Percentiles rank a stretch among this genome's conserved stretches.
Evolutionary conservation across 2,113 vertebrate genomes (phyloP).

Genomic region (Silurus meridionalis): DNA sequence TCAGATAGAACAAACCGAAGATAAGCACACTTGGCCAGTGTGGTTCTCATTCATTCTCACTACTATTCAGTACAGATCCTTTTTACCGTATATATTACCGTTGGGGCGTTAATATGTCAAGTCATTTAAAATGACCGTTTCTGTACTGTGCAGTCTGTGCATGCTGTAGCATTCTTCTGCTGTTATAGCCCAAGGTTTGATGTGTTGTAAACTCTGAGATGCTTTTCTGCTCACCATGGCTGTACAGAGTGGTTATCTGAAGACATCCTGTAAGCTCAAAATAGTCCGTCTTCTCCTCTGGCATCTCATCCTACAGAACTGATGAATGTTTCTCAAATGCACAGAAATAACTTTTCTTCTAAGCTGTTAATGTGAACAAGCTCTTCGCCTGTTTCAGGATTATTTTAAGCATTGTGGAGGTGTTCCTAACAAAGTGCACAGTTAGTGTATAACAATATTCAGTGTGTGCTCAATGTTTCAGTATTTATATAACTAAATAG

Average conservation of each 20-base stretch:
- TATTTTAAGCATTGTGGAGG: background rate
- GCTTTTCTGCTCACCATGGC: background rate
- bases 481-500: background rate
- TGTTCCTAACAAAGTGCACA: background rate
- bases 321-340: too few relatives aligned
- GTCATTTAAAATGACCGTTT: background rate
- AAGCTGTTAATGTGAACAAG: background rate
- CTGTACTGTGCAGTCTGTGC: background rate
- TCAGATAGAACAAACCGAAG: background rate
- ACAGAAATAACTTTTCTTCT: background rate
- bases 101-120: background rate
- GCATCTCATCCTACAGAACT: background rate
- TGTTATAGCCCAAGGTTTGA: background rate
- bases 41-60: background rate
- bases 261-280: background rate
- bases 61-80: background rate
- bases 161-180: background rate
- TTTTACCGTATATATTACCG: too few relatives aligned
- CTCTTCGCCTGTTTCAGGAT: background rate
- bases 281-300: background rate
- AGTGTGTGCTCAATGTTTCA: background rate
- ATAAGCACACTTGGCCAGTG: background rate
- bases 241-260: background rate
- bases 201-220: background rate
- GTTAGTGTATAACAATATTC: background rate